Conservation (phyloP, 2,888 invertebrate species). For the Acrocera orbiculus region DNA sequence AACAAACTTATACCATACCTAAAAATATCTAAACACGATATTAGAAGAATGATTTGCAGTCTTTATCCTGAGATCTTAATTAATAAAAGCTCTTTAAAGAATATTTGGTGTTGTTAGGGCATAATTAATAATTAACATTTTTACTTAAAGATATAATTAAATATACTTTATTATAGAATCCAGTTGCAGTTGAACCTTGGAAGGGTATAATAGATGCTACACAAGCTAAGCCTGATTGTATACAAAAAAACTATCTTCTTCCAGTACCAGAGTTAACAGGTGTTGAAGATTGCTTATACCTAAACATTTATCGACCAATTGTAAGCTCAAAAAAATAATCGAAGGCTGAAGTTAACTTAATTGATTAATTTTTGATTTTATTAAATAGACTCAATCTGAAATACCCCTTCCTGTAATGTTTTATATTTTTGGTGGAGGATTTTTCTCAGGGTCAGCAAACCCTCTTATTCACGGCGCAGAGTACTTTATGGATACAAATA, state of each 20-base stretch:
- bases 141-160: no score
- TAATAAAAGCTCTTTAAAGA: no score
- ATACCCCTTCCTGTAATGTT: slow-evolving; percentile 32
- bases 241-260: slow-evolving; percentile 31
- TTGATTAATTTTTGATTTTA: no score
- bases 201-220: slow-evolving; percentile 19
- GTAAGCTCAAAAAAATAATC: slow-evolving; percentile 15
- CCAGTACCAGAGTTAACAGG: slow-evolving; percentile 21
- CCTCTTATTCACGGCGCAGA: slow-evolving; percentile 32
- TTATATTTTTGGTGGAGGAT: slow-evolving; percentile 37
- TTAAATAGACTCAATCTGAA: slow-evolving; percentile 16
- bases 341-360: no score
- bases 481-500: slow-evolving; percentile 34
- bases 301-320: slow-evolving; percentile 33
- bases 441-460: slow-evolving; percentile 32
- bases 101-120: no score
- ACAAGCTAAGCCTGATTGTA: slow-evolving; percentile 24
- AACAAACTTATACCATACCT: no score
- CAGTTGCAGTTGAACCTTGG: slow-evolving; percentile 18
- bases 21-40: no score
- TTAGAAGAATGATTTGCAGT: no score
- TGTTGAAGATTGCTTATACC: slow-evolving; percentile 34
- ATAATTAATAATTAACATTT: no score
- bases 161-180: slow-evolving; percentile 20
- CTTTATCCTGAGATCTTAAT: no score